Conservation (phyloP, 2,113 vertebrate species). For the Campylomormyrus numenius region DNA sequence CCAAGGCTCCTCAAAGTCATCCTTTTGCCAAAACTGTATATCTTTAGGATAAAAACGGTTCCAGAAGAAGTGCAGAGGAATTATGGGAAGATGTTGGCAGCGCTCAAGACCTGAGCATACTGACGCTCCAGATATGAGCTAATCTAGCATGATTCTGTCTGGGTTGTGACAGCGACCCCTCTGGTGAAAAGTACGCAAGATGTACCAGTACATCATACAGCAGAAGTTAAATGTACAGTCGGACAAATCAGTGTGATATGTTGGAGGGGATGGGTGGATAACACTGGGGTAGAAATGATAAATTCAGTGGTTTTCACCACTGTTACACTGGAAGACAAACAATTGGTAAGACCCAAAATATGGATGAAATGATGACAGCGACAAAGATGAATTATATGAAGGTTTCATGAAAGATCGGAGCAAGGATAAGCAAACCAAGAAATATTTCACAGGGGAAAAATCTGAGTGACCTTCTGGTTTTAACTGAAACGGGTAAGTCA, state of each 20-base stretch:
- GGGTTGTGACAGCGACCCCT: not conserved
- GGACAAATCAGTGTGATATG: not conserved
- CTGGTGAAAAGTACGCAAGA: not conserved
- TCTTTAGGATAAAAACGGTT: not conserved
- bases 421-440: not conserved
- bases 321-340: not conserved
- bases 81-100: not conserved
- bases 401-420: not conserved
- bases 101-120: not conserved
- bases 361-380: not conserved
- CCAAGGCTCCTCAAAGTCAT: not conserved
- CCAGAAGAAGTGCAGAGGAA: not conserved
- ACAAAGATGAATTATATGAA: not conserved
- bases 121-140: not conserved
- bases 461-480: not conserved
- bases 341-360: not conserved
- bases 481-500: not conserved
- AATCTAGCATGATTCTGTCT: not conserved
- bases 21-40: not conserved
- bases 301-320: not conserved
- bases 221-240: not conserved
- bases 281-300: not conserved
- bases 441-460: not conserved
- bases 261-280: not conserved
- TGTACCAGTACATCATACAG: not conserved